Conservation (phyloP, 1,140 invertebrate species). For the Drosophila subobscura region DNA sequence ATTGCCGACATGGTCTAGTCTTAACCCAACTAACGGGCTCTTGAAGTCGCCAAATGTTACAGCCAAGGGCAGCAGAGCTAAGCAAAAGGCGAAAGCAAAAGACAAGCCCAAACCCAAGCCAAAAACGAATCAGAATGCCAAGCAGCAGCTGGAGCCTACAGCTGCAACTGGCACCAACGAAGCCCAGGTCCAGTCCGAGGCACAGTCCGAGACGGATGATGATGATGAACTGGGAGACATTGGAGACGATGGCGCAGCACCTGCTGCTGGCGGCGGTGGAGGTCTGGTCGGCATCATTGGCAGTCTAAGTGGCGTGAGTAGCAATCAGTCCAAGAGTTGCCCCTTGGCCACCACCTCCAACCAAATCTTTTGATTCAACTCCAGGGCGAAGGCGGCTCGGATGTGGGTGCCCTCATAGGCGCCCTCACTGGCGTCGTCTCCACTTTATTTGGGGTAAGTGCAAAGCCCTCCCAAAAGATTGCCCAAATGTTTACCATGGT, state of each 20-base stretch:
- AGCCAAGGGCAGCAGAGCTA: slow-evolving; percentile 38
- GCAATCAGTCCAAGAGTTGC: neutral
- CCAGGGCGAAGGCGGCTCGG: slow-evolving; percentile 82
- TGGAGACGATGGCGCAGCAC: slow-evolving; percentile 24
- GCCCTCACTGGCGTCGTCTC: slow-evolving; percentile 84
- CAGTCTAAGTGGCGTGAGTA: slow-evolving; percentile 84
- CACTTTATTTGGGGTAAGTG: slow-evolving; percentile 84
- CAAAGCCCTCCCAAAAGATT: neutral
- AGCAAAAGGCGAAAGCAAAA: slow-evolving; percentile 21
- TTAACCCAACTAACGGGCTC: slow-evolving; percentile 41
- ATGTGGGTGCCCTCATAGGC: slow-evolving; percentile 79
- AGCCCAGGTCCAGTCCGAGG: slow-evolving; percentile 1
- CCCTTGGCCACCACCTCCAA: too few species aligned
- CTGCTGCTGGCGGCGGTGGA: slow-evolving; percentile 50
- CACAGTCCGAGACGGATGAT: neutral
- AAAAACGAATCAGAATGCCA: slow-evolving; percentile 14
- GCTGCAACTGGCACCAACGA: too few species aligned
- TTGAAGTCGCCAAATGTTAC: slow-evolving; percentile 64
- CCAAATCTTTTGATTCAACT: neutral
- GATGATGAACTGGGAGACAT: neutral
- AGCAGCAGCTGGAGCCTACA: slow-evolving; percentile 25
- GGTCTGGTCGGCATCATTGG: slow-evolving; percentile 84
- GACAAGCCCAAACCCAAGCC: neutral
- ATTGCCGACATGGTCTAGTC: slow-evolving; percentile 33
- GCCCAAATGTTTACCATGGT: too few species aligned